Evolutionary conservation across 1,140 invertebrate genomes (phyloP), one percentile per base, ranked within the genome.

Genomic region (Argopecten irradians): DNA sequence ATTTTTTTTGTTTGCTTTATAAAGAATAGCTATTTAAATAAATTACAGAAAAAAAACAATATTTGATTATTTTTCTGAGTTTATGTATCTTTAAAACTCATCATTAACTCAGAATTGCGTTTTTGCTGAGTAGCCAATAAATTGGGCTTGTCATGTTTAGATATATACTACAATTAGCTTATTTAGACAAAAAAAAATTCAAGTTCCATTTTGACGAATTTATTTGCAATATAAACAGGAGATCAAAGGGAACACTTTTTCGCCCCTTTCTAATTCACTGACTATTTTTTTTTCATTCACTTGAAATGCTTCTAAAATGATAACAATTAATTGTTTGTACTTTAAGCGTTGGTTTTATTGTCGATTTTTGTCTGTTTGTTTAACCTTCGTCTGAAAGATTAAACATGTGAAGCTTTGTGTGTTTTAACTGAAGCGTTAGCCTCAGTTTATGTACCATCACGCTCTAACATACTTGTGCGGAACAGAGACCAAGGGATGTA

Each of bases 271-370:
- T 71, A n/a, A 8, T 19, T 55, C 43, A 55, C 43, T 55, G 22
- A 3, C 28, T 71, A 71, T 22, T 71, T 71, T 71, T 39, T 39
- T 39, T 39, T 71, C n/a, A n/a, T 28, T n/a, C 22, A 28, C 55
- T 71, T 71, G 13, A 71, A 28, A 71, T n/a, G 22, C 1, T 46
- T 71, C 2, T n/a, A 2, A n/a, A 71, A 71, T 71, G 55, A 28
- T 71, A 71, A 71, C 55, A 71, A 71, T 71, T 71, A 28, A 71
- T 71, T 71, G 22, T 71, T 71, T 71, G 55, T 11, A 71, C 55
- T 71, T 71, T 71, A 71, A 71, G 55, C 22, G n/a, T n/a, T 3
- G 8, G n/a, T n/a, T 71, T 71, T 71, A 71, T 71, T 71, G 55
- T 71, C 28, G 22, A 71, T 71, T 71, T n/a, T 71, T 71, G 55